A percentile compares a stretch with the other conserved stretches of the same genome.
phyloP scores from a whole-genome alignment of 2,888 invertebrate species.

The Nymphalis polychloros region DNA sequence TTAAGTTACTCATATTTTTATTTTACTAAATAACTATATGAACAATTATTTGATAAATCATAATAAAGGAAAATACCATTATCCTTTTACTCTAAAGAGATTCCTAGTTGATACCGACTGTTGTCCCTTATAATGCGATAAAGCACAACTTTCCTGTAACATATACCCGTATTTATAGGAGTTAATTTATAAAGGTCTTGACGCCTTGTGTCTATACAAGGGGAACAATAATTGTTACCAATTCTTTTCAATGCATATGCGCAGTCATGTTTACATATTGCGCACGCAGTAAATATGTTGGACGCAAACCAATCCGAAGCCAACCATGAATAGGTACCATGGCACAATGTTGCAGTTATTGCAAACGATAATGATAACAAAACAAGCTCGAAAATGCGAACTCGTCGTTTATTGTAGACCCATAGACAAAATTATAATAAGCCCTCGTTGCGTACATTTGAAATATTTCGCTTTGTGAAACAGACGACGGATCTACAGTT shows the following conservation, averaged over 20 bases:
- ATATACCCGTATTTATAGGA: slow-evolving; percentile 1
- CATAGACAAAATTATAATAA: slow-evolving; percentile 8
- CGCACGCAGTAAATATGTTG: slow-evolving; percentile 10
- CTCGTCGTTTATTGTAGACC: neutral
- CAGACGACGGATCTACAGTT: slow-evolving; percentile 25
- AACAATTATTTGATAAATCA: neutral
- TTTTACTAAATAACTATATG: neutral
- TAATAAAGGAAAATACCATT: neutral
- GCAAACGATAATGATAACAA: neutral
- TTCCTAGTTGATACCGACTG: slow-evolving; percentile 5
- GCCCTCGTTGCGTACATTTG: slow-evolving; percentile 14
- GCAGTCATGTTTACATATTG: slow-evolving; percentile 13
- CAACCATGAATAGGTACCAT: neutral
- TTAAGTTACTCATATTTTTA: too few relatives aligned
- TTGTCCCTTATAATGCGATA: slow-evolving; percentile 3
- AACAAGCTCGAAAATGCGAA: slow-evolving; percentile 1
- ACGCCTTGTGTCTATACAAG: slow-evolving; percentile 16
- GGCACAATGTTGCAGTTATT: slow-evolving; percentile 7
- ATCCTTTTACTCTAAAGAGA: neutral
- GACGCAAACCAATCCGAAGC: slow-evolving; percentile 9
- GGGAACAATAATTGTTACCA: slow-evolving; percentile 27
- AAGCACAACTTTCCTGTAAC: slow-evolving; percentile 4
- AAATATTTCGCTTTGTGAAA: slow-evolving; percentile 25
- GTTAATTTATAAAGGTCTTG: slow-evolving; percentile 7
- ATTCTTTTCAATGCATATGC: slow-evolving; percentile 27